Percentiles rank a stretch among this genome's conserved stretches.
Evolutionary conservation across 2,797 vertebrate genomes (phyloP).

Genomic region (Gymnodraco acuticeps): DNA sequence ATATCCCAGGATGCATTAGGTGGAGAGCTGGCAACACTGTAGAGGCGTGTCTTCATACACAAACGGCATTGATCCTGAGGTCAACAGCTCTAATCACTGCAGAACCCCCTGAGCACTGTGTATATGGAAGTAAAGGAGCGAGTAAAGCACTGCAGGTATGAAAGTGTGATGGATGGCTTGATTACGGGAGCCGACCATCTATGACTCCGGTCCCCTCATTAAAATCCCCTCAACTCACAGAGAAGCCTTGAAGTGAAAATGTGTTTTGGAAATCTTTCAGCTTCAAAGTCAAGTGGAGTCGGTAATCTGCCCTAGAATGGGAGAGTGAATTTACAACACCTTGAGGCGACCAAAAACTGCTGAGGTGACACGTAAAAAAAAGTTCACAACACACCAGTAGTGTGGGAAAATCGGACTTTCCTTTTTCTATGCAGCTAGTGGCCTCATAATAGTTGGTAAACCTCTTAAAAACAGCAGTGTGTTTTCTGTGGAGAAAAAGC

Average conservation of each 20-base stretch:
- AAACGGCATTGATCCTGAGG: not conserved
- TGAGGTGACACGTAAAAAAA: conserved; percentile 55
- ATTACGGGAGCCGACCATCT: conserved; percentile 44
- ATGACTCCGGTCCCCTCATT: conserved; percentile 67
- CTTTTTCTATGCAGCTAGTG: conserved; percentile 21
- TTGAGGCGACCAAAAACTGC: conserved; percentile 52
- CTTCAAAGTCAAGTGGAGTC: conserved; percentile 74
- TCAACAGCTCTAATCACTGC: not conserved
- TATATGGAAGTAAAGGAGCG: not conserved
- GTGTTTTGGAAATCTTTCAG: conserved; percentile 71
- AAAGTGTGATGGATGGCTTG: conserved; percentile 38
- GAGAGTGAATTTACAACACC: conserved; percentile 60
- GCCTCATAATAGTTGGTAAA: conserved; percentile 17
- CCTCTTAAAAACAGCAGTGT: conserved; percentile 16
- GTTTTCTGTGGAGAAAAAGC: conserved; percentile 32
- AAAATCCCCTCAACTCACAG: conserved; percentile 56
- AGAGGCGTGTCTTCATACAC: not conserved
- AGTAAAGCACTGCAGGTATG: conserved; percentile 22
- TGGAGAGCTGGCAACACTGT: not conserved
- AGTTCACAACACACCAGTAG: conserved; percentile 6
- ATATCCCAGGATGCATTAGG: conserved; percentile 15
- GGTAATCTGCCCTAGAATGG: conserved; percentile 69
- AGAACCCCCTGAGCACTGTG: not conserved
- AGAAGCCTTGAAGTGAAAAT: conserved; percentile 65
- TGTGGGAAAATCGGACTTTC: conserved; percentile 43